Base-by-base conservation (phyloP, 2,888 invertebrate species). In the Lepidocyrtinus sp. region DNA sequence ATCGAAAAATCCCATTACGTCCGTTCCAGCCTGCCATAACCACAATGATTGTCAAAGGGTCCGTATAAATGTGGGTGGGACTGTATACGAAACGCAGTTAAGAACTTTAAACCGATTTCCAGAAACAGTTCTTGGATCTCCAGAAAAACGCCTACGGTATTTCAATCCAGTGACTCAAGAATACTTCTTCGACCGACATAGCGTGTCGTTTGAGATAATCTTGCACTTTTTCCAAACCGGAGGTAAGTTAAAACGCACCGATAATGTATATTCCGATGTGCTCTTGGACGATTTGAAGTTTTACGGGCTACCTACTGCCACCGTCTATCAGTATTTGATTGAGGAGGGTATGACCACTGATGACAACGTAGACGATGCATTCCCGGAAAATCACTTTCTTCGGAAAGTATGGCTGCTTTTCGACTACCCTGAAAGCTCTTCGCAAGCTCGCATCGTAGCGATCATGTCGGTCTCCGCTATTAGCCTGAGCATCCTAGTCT, bases 351-450 rank as follows among this genome's bases (percentile, higher is more conserved):
- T 72, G 0, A 46, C 24, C 7, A n/a, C 36, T n/a, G 5, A 25
- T 1, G n/a, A 12, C 3, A 24, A 36, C 12, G 63, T 50, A 9
- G 69, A 67, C 2, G 63, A 75, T 0, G 19, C 71, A 17, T 17
- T 83, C 1, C 91, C 91, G 24, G 88, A 88, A 79, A 89, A 90
- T 87, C 88, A 90, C 85, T 88, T 90, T 77, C 90, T 90, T 86
- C 87, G 90, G 83, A 89, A 90, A 87, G 88, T 91, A 69, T 91
- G 90, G 90, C 88, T 91, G 50, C 87, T 91, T 69, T 90, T 91
- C 88, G 91, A 91, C 87, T 90, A 90, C 86, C 91, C 91, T 25
- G 91, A 91, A 87, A 90, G 90, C 86, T 90, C 90, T 65, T 89
- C 89, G 84, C 89, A 89, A 74, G 91, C 91, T 50, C 88, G 90